These are phyloP conservation scores for Megalopta genalis DNA, from an alignment of 1,140 invertebrate genomes.

Conservation along the genomic window DNA sequence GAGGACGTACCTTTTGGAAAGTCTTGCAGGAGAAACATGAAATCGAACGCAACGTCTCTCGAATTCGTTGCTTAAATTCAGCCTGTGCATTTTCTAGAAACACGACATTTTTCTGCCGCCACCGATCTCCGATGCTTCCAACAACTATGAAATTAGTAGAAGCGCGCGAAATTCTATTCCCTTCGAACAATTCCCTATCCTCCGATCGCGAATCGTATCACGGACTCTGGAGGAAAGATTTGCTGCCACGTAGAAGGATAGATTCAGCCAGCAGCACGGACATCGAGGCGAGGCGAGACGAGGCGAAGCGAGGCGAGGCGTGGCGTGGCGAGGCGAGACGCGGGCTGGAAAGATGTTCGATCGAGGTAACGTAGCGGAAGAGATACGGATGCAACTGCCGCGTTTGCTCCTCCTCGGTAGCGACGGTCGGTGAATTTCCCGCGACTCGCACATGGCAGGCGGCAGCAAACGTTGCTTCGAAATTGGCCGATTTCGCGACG, in stretches of 20 bases:
- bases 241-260: neutral
- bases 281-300: neutral
- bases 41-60: too few species aligned
- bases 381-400: slow-evolving; percentile 19
- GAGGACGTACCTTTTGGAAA: too few species aligned
- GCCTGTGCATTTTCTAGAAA: too few species aligned
- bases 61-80: too few species aligned
- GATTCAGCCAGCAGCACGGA: neutral
- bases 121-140: too few species aligned
- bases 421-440: neutral
- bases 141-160: too few species aligned
- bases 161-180: too few species aligned
- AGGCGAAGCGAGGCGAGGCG: too few species aligned
- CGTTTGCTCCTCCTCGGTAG: neutral
- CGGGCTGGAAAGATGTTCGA: slow-evolving; percentile 1
- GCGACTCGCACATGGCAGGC: neutral
- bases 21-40: too few species aligned
- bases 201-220: neutral
- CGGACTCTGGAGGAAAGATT: neutral
- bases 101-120: too few species aligned
- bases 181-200: too few species aligned
- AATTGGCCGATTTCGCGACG: neutral
- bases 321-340: too few species aligned
- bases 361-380: slow-evolving; percentile 32
- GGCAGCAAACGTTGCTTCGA: neutral